Conservation (phyloP, 2,888 invertebrate species). For the Nudaria mundana region DNA sequence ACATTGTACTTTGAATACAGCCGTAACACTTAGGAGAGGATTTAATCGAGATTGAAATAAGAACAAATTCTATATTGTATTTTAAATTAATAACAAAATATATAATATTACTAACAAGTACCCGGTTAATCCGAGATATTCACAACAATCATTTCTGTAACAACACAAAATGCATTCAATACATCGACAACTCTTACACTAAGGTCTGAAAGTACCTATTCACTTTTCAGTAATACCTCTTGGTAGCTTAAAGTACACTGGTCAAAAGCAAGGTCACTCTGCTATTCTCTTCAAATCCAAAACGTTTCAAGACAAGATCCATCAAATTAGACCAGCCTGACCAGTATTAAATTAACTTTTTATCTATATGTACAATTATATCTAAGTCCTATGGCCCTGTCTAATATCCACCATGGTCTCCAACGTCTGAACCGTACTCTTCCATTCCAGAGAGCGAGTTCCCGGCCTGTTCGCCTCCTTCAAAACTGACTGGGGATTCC, state of each 20-base stretch:
- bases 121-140: conserved; percentile 38
- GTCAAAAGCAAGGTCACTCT: no score
- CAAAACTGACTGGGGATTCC: conserved; percentile 67
- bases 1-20: not conserved
- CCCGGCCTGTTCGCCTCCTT: conserved; percentile 58
- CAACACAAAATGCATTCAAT: no score
- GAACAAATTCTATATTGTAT: conserved; percentile 9
- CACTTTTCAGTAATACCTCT: no score
- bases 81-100: conserved; percentile 38
- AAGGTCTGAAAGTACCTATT: not conserved
- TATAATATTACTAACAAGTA: conserved; percentile 38
- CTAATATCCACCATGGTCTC: conserved; percentile 49
- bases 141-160: conserved; percentile 39
- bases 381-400: not conserved
- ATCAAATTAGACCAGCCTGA: not conserved
- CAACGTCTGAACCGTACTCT: conserved; percentile 41
- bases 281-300: no score
- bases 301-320: no score
- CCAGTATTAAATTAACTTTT: conserved; percentile 7
- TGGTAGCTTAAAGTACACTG: no score
- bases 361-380: conserved; percentile 16
- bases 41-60: conserved; percentile 6
- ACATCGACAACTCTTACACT: conserved; percentile 14
- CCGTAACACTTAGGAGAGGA: not conserved
- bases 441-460: conserved; percentile 55